Base-by-base conservation (phyloP, 2,888 invertebrate species). In the Melangyna quadrimaculata region DNA sequence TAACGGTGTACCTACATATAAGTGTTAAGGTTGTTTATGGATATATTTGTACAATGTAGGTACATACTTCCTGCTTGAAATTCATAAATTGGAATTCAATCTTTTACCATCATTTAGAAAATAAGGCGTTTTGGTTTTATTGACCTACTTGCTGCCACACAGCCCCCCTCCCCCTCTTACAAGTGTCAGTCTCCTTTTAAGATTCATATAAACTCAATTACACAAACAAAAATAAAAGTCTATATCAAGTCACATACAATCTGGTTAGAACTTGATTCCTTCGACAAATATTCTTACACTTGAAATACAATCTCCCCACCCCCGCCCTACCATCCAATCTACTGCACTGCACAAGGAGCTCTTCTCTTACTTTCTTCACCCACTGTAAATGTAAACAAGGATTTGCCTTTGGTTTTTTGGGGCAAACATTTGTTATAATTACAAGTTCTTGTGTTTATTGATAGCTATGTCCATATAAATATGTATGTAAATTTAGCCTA, bases 401-500 rank as follows among this genome's bases (percentile, higher is more conserved):
- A 43, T 59, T 74, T 83, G 78, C 78, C 73, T 74, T 78, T 61
- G 70, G n/a, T n/a, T n/a, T 78, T 83, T 78, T 73, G 57, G 63
- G 70, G 83, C 65, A 83, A 83, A 83, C 78, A 83, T 83, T 78
- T 78, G 72, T 72, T 72, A 77, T 67, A 82, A 69, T 77, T 82
- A 77, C 67, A 77, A 67, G 45, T 69, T 55, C 35, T 37, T 48
- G 48, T 67, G 48, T 35, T 45, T 67, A 59, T 45, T 45, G 51
- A 72, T 17, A 35, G 24, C 32, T 27, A 40, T 59, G 12, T 14
- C 10, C 17, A 43, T 48, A 17, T 32, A 29, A 7, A 29, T 3
- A 22, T 61, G 29, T 40, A 22, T 48, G 22, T 17, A 48, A 1
- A 19, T 59, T 17, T 32, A 37, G 14, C 57, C 65, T 17, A 10